These are phyloP conservation scores for Halcyon malimbica DNA, from an alignment of 2,113 vertebrate species.

Conservation along the genomic window DNA sequence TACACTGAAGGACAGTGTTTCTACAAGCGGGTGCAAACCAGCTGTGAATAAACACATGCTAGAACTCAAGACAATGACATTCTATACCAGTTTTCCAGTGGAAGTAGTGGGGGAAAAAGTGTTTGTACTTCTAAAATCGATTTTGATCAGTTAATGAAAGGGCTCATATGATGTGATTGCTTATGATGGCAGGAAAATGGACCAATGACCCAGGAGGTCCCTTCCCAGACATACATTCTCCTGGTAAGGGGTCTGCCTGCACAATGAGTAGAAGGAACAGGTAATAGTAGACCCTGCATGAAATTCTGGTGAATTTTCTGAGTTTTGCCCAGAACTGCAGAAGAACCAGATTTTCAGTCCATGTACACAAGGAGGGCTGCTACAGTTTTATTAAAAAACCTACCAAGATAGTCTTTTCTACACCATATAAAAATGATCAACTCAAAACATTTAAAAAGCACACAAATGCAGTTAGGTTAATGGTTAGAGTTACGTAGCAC, in stretches of 20 bases:
- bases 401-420: neutral
- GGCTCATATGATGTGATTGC: neutral
- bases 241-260: neutral
- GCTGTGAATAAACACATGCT: neutral
- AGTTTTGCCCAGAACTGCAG: neutral
- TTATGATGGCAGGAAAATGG: neutral
- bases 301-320: neutral
- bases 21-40: neutral
- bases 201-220: neutral
- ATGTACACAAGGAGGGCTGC: neutral
- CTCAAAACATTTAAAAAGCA: neutral
- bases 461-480: neutral
- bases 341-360: neutral
- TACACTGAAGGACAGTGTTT: neutral
- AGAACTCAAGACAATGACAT: neutral
- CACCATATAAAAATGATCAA: neutral
- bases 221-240: neutral
- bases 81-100: neutral
- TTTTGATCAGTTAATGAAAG: constrained; percentile 17
- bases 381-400: neutral
- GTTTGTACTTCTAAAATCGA: neutral
- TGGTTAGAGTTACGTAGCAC: too few species aligned
- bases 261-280: neutral
- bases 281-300: neutral
- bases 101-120: neutral